Percentiles rank a stretch among this genome's conserved stretches.
These are phyloP conservation scores for Barypeithes pellucidus DNA, from an alignment of 2,888 invertebrate genomes.

Conservation along the genomic window DNA sequence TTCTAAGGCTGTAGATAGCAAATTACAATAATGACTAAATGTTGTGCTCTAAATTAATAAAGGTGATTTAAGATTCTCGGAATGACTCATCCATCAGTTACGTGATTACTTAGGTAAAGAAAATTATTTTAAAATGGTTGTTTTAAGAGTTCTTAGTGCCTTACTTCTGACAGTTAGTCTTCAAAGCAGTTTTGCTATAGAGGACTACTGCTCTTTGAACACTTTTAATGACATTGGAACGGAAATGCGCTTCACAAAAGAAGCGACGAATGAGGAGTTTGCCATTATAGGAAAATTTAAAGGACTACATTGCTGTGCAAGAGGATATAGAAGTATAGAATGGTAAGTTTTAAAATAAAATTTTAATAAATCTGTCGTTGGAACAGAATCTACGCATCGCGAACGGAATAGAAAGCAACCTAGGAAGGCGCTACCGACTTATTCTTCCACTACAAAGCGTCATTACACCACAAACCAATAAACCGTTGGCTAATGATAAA, in stretches of 20 bases:
- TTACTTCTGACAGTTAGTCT: constrained; percentile 8
- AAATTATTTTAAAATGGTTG: constrained; percentile 19
- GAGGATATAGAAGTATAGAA: constrained; percentile 85
- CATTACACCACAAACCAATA: no score
- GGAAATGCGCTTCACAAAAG: constrained; percentile 84
- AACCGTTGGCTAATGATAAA: no score
- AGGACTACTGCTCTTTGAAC: constrained; percentile 77
- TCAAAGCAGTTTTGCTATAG: constrained; percentile 60
- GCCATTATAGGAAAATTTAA: constrained; percentile 81
- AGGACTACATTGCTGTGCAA: constrained; percentile 84
- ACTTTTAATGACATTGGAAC: constrained; percentile 73
- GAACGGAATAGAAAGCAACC: no score
- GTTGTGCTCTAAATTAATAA: background rate
- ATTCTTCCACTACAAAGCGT: no score
- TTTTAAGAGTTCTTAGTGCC: constrained; percentile 16
- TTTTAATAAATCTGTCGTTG: no score
- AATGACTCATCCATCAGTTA: constrained; percentile 22
- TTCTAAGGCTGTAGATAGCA: no score
- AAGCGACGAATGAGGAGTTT: constrained; percentile 79
- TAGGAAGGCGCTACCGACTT: no score
- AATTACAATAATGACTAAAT: background rate
- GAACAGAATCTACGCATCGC: no score
- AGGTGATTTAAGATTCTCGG: constrained; percentile 10
- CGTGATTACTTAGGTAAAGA: constrained; percentile 7
- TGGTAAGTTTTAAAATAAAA: constrained; percentile 75